Evolutionary conservation across 1,140 invertebrate genomes (phyloP).

Genomic region (Brevipalpus yothersi): DNA sequence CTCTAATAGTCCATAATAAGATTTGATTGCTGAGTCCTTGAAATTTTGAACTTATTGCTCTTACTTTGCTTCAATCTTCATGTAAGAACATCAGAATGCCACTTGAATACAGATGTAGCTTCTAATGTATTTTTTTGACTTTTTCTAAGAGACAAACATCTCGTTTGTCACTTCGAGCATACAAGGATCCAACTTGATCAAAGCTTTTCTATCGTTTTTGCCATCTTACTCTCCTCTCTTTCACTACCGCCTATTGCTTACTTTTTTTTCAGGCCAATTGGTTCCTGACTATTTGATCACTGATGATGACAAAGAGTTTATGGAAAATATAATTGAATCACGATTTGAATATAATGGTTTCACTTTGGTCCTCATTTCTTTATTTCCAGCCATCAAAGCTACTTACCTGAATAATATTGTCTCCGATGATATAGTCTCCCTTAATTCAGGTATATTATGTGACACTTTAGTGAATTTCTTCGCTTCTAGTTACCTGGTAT

Average conservation of each 20-base stretch:
- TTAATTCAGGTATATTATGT: neutral
- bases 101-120: too few relatives aligned
- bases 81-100: too few relatives aligned
- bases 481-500: neutral
- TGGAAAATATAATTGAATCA: neutral
- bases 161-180: too few relatives aligned
- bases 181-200: too few relatives aligned
- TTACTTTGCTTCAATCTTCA: neutral
- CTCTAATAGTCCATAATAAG: too few relatives aligned
- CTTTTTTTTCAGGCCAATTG: neutral
- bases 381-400: neutral
- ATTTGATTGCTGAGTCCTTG: neutral
- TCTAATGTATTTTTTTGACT: too few relatives aligned
- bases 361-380: neutral
- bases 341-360: slow-evolving; percentile 6
- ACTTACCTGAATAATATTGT: neutral
- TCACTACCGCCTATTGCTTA: neutral
- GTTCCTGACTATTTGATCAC: neutral
- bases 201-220: too few relatives aligned
- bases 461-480: neutral
- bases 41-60: neutral
- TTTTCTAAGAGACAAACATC: too few relatives aligned
- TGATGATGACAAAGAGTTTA: neutral
- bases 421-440: neutral
- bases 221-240: neutral